phyloP scores from a whole-genome alignment of 2,888 invertebrate genomes.

The Plagodis dolabraria region DNA sequence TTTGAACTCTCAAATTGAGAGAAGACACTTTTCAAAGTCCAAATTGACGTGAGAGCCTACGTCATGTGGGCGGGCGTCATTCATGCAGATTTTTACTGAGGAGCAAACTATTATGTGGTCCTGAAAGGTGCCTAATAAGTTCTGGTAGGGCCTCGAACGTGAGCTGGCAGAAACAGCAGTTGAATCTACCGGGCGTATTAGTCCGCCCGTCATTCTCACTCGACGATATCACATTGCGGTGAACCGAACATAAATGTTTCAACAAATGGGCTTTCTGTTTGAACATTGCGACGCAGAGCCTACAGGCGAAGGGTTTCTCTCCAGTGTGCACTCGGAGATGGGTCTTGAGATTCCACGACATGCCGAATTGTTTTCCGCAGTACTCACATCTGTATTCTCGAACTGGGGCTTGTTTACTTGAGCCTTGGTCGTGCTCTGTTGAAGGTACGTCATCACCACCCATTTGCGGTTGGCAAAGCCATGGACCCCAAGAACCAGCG shows the following conservation, averaged over 20 bases:
- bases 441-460: conserved; percentile 78
- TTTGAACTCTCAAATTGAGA: conserved; percentile 77
- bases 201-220: conserved; percentile 89
- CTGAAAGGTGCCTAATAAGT: conserved; percentile 93
- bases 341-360: conserved; percentile 97
- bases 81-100: conserved; percentile 95
- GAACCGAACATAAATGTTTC: conserved; percentile 95
- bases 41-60: conserved; percentile 63
- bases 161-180: conserved; percentile 94
- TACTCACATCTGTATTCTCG: conserved; percentile 95
- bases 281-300: conserved; percentile 95
- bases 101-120: conserved; percentile 94
- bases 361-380: conserved; percentile 95
- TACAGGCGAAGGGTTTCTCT: conserved; percentile 95
- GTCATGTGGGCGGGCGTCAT: conserved; percentile 78
- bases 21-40: conserved; percentile 72
- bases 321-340: conserved; percentile 95
- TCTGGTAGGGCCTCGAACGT: conserved; percentile 94
- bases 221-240: conserved; percentile 94
- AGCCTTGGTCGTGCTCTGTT: conserved; percentile 81
- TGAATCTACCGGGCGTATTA: conserved; percentile 88
- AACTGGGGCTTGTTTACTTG: conserved; percentile 87
- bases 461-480: conserved; percentile 88
- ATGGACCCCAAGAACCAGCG: conserved; percentile 89
- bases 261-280: conserved; percentile 95